A percentile compares a stretch with the other conserved stretches of the same genome.
These are phyloP conservation scores for Odontamblyopus rebecca DNA, from an alignment of 2,797 vertebrate species.

Conservation along the genomic window DNA sequence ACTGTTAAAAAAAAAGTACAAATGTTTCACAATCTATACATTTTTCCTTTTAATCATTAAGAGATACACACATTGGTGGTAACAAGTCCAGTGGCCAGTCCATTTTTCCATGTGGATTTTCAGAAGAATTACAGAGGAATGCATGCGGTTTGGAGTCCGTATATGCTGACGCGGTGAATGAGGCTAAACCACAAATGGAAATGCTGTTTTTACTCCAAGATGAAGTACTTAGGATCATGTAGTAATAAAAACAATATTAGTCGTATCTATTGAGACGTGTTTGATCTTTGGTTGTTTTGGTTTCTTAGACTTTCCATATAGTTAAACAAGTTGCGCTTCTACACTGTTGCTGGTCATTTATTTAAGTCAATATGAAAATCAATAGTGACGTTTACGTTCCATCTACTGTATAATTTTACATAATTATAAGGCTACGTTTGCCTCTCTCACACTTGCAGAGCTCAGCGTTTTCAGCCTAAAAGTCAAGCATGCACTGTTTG, in stretches of 20 bases:
- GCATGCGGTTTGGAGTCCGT: constrained; percentile 20
- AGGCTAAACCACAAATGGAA: constrained; percentile 57
- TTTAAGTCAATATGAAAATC: neutral
- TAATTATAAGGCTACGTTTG: constrained; percentile 4
- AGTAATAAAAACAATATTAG: neutral
- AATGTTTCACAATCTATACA: neutral
- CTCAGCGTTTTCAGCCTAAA: neutral
- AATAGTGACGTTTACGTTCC: constrained; percentile 8
- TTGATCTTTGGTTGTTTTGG: neutral
- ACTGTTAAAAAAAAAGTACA: no score
- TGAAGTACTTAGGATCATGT: constrained; percentile 9
- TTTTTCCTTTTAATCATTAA: neutral
- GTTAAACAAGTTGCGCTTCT: no score
- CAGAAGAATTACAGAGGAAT: constrained; percentile 36
- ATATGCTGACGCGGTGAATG: constrained; percentile 34
- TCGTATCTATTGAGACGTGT: neutral
- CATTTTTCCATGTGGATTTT: constrained; percentile 52
- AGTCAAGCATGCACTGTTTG: no score
- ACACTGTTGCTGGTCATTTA: no score
- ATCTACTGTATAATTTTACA: constrained; percentile 35
- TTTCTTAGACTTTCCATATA: no score
- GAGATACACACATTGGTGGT: neutral
- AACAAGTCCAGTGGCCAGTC: constrained; percentile 10
- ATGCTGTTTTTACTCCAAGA: constrained; percentile 47
- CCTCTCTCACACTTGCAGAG: neutral